phyloP scores from a whole-genome alignment of 2,113 vertebrate genomes.

The Eurypyga helias region DNA sequence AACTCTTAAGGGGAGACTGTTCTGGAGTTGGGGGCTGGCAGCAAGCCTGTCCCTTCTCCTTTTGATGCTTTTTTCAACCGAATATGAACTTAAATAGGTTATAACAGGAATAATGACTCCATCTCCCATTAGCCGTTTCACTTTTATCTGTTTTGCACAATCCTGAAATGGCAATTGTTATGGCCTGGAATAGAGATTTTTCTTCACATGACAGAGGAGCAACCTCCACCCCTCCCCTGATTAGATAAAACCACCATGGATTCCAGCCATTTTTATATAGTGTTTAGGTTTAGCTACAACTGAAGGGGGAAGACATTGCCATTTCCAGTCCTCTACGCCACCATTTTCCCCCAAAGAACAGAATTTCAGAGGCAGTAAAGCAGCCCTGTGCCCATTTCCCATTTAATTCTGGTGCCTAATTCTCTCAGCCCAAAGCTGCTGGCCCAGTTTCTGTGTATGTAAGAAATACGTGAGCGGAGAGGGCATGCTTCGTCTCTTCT shows the following conservation, averaged over 20 bases:
- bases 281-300: background rate
- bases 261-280: background rate
- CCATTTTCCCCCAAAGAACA: background rate
- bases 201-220: background rate
- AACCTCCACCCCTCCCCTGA: background rate
- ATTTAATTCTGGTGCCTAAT: background rate
- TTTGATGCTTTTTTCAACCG: background rate
- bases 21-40: background rate
- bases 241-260: background rate
- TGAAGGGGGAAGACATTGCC: background rate
- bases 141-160: slow-evolving; percentile 33
- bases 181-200: slow-evolving; percentile 8
- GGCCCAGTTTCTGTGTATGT: background rate
- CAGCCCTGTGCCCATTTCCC: background rate
- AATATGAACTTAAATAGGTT: slow-evolving; percentile 38
- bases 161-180: slow-evolving; percentile 23
- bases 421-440: background rate
- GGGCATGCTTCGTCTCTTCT: background rate
- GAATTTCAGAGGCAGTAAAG: slow-evolving; percentile 2
- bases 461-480: background rate
- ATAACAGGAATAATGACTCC: slow-evolving; percentile 21
- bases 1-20: background rate
- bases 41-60: slow-evolving; percentile 16
- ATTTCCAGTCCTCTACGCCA: background rate
- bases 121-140: slow-evolving; percentile 12